Evolutionary conservation across 2,888 invertebrate species (phyloP).

Genomic region (Steromphala cineraria): DNA sequence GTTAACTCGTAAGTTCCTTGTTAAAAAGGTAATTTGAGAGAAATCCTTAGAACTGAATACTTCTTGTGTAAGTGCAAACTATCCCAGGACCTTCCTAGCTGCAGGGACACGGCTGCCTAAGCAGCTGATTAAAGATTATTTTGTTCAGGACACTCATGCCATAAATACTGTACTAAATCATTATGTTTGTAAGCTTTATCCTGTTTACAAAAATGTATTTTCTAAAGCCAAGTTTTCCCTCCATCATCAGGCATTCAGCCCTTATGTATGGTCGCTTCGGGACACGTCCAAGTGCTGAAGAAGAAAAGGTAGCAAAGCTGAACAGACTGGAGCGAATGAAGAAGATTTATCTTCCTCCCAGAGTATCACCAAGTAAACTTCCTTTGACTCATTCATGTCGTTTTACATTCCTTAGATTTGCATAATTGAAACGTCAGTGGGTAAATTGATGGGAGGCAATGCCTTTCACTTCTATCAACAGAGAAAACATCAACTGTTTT

Average conservation of each 20-base stretch:
- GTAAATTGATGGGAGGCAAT: background rate
- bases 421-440: no score
- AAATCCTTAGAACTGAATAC: no score
- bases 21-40: no score
- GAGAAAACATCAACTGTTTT: background rate
- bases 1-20: no score
- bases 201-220: background rate
- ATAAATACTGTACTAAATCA: no score
- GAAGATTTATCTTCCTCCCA: constrained; percentile 70
- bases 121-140: no score
- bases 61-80: no score
- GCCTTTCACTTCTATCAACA: background rate
- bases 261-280: constrained; percentile 69
- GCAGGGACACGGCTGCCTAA: no score
- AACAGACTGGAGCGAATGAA: constrained; percentile 69
- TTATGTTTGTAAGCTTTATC: no score
- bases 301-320: constrained; percentile 63
- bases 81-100: no score
- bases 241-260: constrained; percentile 56
- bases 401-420: background rate
- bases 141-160: no score
- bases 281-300: constrained; percentile 48
- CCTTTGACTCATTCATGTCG: constrained; percentile 12
- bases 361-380: constrained; percentile 58
- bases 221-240: no score